These are phyloP conservation scores for Melieria omissa DNA, from an alignment of 2,888 invertebrate genomes.

Conservation along the genomic window DNA sequence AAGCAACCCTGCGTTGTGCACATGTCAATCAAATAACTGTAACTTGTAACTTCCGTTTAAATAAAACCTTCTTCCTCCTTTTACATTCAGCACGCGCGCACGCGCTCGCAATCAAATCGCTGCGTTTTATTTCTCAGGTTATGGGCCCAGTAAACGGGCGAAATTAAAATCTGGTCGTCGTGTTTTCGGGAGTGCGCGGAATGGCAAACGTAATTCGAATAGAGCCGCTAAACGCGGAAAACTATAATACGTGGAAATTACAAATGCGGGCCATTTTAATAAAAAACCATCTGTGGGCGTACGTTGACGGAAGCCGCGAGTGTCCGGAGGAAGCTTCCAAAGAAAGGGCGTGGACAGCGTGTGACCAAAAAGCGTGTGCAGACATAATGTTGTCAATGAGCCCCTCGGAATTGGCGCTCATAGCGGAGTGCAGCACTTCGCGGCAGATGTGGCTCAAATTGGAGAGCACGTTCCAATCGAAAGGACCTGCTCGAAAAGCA, in stretches of 20 bases:
- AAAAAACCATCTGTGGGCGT: constrained; percentile 41
- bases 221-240: constrained; percentile 38
- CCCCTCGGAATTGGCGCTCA: constrained; percentile 31
- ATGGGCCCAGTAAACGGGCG: neutral
- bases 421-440: constrained; percentile 41
- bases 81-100: too few relatives aligned
- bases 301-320: constrained; percentile 22
- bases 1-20: too few relatives aligned
- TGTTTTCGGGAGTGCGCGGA: neutral
- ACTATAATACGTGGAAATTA: constrained; percentile 44
- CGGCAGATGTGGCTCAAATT: constrained; percentile 60
- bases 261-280: constrained; percentile 40
- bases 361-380: constrained; percentile 34
- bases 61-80: too few relatives aligned
- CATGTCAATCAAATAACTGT: too few relatives aligned
- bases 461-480: constrained; percentile 56
- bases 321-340: constrained; percentile 6
- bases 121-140: neutral
- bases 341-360: constrained; percentile 12
- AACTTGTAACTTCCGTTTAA: too few relatives aligned
- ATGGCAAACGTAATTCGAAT: constrained; percentile 31
- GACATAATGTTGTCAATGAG: constrained; percentile 30
- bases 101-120: too few relatives aligned
- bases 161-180: neutral
- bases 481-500: constrained; percentile 61